A percentile compares a stretch with the other conserved stretches of the same genome.
Evolutionary conservation across 1,140 invertebrate species (phyloP).

Genomic region (Andrena cerasifolii): DNA sequence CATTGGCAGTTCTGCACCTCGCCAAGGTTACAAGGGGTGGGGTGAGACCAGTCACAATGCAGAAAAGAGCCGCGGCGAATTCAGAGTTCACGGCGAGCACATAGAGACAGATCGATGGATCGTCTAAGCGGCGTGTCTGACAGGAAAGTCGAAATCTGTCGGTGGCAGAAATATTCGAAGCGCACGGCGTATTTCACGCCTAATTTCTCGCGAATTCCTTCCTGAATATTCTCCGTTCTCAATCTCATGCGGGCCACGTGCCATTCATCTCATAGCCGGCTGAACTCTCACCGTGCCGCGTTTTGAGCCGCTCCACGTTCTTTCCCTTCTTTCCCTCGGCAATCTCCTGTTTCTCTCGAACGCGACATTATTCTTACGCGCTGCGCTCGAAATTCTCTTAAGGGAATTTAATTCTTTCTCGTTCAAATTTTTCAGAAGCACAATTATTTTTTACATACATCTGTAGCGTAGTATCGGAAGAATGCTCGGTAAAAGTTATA

Average conservation of each 20-base stretch:
- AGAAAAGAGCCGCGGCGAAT: slow-evolving; percentile 39
- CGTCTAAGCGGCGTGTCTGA: slow-evolving; percentile 37
- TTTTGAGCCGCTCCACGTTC: not conserved
- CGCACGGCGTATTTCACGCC: slow-evolving; percentile 79
- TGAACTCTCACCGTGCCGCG: slow-evolving; percentile 40
- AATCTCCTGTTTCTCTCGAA: not conserved
- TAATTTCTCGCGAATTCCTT: slow-evolving; percentile 77
- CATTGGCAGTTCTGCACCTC: not conserved
- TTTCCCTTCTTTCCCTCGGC: not conserved
- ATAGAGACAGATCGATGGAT: slow-evolving; percentile 45
- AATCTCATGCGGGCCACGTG: slow-evolving; percentile 74
- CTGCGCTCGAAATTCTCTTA: not conserved
- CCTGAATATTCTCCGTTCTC: slow-evolving; percentile 75
- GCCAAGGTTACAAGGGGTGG: not conserved
- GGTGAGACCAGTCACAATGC: slow-evolving; percentile 12
- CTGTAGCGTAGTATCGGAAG: no score
- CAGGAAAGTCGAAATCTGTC: slow-evolving; percentile 52
- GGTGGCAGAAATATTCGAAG: slow-evolving; percentile 75
- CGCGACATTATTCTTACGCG: not conserved
- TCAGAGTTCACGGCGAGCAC: slow-evolving; percentile 39
- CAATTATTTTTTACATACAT: no score
- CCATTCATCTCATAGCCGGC: slow-evolving; percentile 58
- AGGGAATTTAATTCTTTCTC: no score
- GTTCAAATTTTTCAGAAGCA: no score
- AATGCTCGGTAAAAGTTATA: no score